A percentile compares a stretch with the other conserved stretches of the same genome.
Evolutionary conservation across 2,888 invertebrate genomes (phyloP).

Genomic region (Andrena marginata): DNA sequence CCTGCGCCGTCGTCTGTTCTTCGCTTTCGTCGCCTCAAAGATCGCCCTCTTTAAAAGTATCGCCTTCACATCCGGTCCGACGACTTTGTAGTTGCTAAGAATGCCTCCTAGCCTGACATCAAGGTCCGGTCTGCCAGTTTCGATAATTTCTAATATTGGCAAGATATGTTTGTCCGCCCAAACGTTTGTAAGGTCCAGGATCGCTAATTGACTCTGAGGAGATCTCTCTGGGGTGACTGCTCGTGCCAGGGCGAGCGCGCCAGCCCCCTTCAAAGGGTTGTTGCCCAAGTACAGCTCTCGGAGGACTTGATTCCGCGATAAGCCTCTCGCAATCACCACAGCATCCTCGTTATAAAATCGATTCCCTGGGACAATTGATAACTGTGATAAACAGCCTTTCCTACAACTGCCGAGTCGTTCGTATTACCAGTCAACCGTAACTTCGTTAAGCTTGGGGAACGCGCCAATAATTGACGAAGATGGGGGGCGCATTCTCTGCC

Average conservation of each 20-base stretch:
- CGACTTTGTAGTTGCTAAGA: conserved; percentile 85
- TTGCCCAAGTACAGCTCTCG: conserved; percentile 85
- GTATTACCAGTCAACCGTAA: conserved; percentile 77
- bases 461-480: conserved; percentile 67
- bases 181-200: conserved; percentile 86
- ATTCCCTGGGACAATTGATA: conserved; percentile 51
- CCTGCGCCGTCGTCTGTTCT: conserved; percentile 82
- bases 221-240: conserved; percentile 77
- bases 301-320: conserved; percentile 85
- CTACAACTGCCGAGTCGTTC: not conserved
- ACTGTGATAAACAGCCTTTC: not conserved
- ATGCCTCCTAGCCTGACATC: conserved; percentile 84
- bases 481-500: conserved; percentile 72
- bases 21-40: conserved; percentile 85
- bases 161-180: conserved; percentile 85
- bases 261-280: conserved; percentile 86
- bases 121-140: conserved; percentile 73
- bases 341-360: conserved; percentile 79
- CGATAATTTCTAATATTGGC: conserved; percentile 56
- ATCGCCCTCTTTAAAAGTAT: conserved; percentile 86
- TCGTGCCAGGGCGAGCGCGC: conserved; percentile 83
- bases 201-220: conserved; percentile 79
- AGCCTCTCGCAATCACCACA: conserved; percentile 82
- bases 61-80: conserved; percentile 84
- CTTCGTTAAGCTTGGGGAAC: conserved; percentile 63